Evolutionary conservation across 2,797 vertebrate genomes (phyloP), one percentile per base, ranked within the genome.

Genomic region (Chrosomus eos): DNA sequence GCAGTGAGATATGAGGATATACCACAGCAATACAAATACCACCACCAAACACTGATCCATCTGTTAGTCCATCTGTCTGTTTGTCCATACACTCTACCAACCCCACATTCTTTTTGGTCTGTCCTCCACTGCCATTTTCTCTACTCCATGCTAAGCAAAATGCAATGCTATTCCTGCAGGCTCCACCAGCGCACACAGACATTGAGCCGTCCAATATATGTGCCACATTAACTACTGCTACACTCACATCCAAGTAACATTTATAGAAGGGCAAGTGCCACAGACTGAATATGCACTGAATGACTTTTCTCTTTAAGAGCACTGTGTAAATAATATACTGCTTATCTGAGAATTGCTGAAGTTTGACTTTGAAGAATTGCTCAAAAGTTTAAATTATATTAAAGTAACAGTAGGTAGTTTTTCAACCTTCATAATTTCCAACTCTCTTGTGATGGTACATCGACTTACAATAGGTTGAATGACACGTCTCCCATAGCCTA

Each of bases 21-120:
- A 79, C 85, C 90, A 88, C 86, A 90, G 89, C 92, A 89, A 90
- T 90, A 89, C 85, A 88, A 83, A 91, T 89, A 90, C 91, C 92
- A 93, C 85, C 91, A 88, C 91, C 90, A 23, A 80, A 62, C 40
- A 67, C 58, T 64, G 75, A 78, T 80, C 77, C 73, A 68, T 68
- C 6, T 77, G n/a, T 66, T 55, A 21, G 58, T 83, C 31, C 62
- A 76, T 83, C 75, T 78, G 75, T 21, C 75, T 43, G 75, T 62
- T 67, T 76, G 60, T 67, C 72, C 48, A 40, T 68, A 48, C 18
- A 55, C n/a, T 19, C 21, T 43, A 64, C 58, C 55, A 26, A 31
- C 28, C 28, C 5, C 31, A 43, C 43, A 4, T 14, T 45, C 16
- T 23, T 36, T 68, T 70, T 10, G 2, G 19, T 18, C 38, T n/a